Conservation (phyloP, 2,888 invertebrate genomes). For the Marasmarcha lunaedactyla region DNA sequence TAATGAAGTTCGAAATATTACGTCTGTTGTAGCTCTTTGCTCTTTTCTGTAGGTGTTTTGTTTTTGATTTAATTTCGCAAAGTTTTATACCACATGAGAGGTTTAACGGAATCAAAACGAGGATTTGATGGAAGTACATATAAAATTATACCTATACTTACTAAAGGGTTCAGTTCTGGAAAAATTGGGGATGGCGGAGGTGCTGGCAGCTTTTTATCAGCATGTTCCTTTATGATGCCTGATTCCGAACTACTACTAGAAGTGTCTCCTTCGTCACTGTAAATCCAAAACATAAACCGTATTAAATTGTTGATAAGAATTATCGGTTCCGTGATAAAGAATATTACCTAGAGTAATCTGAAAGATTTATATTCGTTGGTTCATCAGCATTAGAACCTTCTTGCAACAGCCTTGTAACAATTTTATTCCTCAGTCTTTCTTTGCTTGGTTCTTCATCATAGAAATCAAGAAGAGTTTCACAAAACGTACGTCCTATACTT, state of each 20-base stretch:
- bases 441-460: constrained; percentile 88
- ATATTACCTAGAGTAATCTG: constrained; percentile 86
- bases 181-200: constrained; percentile 81
- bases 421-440: constrained; percentile 83
- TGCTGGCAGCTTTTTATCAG: constrained; percentile 54
- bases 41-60: too few species aligned
- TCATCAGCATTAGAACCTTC: constrained; percentile 91
- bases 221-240: constrained; percentile 67
- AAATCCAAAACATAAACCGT: constrained; percentile 17
- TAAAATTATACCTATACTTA: too few species aligned
- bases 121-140: too few species aligned
- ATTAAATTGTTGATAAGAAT: too few species aligned
- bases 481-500: constrained; percentile 88
- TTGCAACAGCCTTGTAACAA: constrained; percentile 80
- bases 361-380: constrained; percentile 86
- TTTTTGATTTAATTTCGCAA: too few species aligned
- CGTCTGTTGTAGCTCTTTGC: background rate
- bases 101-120: too few species aligned
- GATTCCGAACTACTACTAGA: constrained; percentile 80
- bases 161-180: constrained; percentile 41
- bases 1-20: constrained; percentile 14
- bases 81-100: too few species aligned
- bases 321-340: background rate
- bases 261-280: constrained; percentile 84
- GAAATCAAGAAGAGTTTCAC: constrained; percentile 92